Evolutionary conservation across 2,888 invertebrate genomes (phyloP), one percentile per base, ranked within the genome.

Genomic region (Spatulosminthurus flaviceps): DNA sequence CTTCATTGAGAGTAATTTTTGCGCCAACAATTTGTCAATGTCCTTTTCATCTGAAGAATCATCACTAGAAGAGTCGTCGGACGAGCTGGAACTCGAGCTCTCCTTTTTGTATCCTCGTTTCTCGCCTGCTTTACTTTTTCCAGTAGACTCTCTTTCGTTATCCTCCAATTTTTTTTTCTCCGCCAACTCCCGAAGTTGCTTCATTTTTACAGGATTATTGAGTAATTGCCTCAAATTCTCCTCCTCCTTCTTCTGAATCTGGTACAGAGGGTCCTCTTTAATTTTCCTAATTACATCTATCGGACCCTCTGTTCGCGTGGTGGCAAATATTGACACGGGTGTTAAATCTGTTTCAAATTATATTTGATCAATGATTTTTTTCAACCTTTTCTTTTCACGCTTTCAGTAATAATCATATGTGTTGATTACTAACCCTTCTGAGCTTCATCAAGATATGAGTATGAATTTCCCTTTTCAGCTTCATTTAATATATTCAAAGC

Each of bases 181-280:
- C 66, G 86, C 86, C 89, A 88, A 85, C 77, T 81, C 74, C 78
- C 80, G 19, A 22, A 98, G 89, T 86, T 93, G 93, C 84, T 95
- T 95, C 84, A 98, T 89, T 88, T 95, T 95, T 0, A 97, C 91
- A 0, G 97, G 97, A 90, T 98, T 98, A 86, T 95, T 94, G 2
- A 98, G 88, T 43, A 98, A 89, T 80, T 94, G 93, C 80, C 93
- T 92, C 61, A 94, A 90, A 0, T 94, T 93, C 86, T 97, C 96
- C 87, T 96, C 92, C 88, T 97, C 97, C 78, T 94, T 91, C 86
- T 95, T 94, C 86, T 93, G 94, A 9, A 98, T 97, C 1, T 93
- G 90, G 87, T 95, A 92, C 60, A 98, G 88, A 0, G 98, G 98
- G 89, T 98, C 98, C 88, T 98, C 97, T 87, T 96, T 92, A 82